These are phyloP conservation scores for Chironomus riparius DNA, from an alignment of 2,888 invertebrate species.

Conservation along the genomic window DNA sequence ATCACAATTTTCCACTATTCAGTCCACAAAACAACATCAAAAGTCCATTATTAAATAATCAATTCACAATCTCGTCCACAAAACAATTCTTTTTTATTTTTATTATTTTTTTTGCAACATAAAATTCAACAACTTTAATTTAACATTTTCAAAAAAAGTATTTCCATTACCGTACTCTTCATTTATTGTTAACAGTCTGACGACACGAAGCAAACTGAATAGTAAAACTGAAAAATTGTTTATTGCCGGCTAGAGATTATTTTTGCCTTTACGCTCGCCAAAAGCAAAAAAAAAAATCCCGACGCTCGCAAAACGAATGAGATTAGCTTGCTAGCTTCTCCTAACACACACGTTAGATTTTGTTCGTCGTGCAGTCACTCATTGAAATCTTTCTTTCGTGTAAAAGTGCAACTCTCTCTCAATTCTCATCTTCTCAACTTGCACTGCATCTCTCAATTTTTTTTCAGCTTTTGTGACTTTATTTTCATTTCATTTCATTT, in stretches of 20 bases:
- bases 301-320: background rate
- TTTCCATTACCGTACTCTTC: conserved; percentile 6
- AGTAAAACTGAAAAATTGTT: conserved; percentile 3
- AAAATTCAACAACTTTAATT: background rate
- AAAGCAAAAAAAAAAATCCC: background rate
- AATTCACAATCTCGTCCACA: background rate
- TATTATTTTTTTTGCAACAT: background rate
- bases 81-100: no score
- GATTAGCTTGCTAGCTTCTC: background rate
- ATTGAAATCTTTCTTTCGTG: background rate
- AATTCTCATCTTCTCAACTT: background rate
- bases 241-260: conserved; percentile 9
- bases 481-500: no score
- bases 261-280: background rate
- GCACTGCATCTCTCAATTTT: background rate
- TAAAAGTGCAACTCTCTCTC: background rate
- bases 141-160: background rate
- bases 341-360: no score
- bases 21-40: background rate
- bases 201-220: conserved; percentile 43
- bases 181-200: conserved; percentile 36
- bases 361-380: background rate
- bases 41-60: background rate
- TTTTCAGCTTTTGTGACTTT: no score
- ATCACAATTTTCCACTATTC: background rate